phyloP scores from a whole-genome alignment of 1,140 invertebrate species.

The Kradibia gibbosae region DNA sequence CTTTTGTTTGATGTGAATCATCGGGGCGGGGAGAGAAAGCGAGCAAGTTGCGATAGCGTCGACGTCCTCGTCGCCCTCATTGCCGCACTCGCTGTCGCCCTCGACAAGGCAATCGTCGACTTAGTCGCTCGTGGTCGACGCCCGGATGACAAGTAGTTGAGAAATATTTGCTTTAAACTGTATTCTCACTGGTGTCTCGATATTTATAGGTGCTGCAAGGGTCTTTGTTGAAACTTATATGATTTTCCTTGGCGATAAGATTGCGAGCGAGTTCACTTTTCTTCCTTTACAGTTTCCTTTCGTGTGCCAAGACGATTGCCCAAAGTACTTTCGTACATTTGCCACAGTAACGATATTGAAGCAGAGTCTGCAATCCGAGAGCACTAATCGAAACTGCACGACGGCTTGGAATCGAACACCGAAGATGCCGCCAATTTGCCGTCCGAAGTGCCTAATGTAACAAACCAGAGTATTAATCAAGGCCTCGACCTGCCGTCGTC shows the following conservation, averaged over 20 bases:
- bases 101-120: no score
- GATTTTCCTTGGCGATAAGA: conserved; percentile 6
- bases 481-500: no score
- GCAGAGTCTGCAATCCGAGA: no score
- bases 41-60: conserved; percentile 11
- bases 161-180: conserved; percentile 28
- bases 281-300: not conserved
- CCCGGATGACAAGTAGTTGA: not conserved
- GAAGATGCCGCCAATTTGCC: no score
- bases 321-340: no score
- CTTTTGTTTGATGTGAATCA: conserved; percentile 68
- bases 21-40: conserved; percentile 19
- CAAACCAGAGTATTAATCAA: no score
- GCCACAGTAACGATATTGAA: no score
- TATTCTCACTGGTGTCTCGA: not conserved
- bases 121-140: no score
- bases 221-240: conserved; percentile 12
- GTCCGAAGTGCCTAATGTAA: no score
- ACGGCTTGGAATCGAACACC: no score
- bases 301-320: not conserved
- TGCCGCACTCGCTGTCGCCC: not conserved
- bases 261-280: not conserved
- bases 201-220: not conserved
- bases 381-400: no score
- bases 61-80: not conserved